Conservation (phyloP, 2,113 vertebrate species). For the Leucosticte australis region DNA sequence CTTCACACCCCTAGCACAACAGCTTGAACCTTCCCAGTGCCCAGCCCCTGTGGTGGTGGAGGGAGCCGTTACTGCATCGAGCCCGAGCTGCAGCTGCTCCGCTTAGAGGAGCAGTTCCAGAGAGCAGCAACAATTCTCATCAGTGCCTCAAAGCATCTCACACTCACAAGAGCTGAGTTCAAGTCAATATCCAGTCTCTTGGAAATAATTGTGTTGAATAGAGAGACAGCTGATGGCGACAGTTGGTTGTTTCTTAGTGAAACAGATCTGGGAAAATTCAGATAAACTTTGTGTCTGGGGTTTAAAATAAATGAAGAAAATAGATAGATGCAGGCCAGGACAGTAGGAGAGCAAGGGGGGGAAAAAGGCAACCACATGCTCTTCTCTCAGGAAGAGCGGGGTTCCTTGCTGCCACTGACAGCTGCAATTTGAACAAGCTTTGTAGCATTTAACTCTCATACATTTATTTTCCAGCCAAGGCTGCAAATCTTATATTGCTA, state of each 20-base stretch:
- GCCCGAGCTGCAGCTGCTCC: not conserved
- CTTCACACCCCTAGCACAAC: not conserved
- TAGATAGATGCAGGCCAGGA: not conserved
- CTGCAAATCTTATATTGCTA: not conserved
- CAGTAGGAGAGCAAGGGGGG: not conserved
- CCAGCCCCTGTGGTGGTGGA: not conserved
- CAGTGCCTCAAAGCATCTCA: not conserved
- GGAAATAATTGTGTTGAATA: not conserved
- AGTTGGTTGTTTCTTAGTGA: not conserved
- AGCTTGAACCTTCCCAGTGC: not conserved
- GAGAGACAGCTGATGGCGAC: not conserved
- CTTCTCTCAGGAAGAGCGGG: not conserved
- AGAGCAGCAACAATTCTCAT: not conserved
- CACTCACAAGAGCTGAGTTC: not conserved
- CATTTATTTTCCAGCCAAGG: not conserved
- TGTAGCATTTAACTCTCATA: not conserved
- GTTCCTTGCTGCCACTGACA: not conserved
- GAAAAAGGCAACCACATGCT: not conserved
- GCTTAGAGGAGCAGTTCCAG: not conserved
- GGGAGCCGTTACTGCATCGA: not conserved
- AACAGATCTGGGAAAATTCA: not conserved
- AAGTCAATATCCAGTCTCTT: not conserved
- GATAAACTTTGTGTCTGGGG: not conserved
- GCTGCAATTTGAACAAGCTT: not conserved
- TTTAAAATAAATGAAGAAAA: not conserved